A percentile compares a stretch with the other conserved stretches of the same genome.
phyloP scores from a whole-genome alignment of 2,113 vertebrate genomes.

The Ivindomyrus marchei region DNA sequence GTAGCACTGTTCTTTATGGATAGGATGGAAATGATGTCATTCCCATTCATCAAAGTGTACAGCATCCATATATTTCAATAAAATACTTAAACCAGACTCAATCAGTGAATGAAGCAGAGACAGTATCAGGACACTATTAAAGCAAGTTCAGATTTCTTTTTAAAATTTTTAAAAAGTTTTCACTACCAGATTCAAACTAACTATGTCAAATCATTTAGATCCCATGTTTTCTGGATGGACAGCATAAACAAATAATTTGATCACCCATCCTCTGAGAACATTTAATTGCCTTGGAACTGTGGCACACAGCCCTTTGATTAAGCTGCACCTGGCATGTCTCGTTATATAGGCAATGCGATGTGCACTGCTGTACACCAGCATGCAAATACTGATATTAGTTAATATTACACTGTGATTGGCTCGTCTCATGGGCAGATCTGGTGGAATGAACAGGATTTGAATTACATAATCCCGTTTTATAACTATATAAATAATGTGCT shows the following conservation, averaged over 20 bases:
- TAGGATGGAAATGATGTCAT: background rate
- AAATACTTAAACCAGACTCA: background rate
- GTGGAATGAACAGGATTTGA: background rate
- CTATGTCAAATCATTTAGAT: background rate
- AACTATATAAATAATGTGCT: background rate
- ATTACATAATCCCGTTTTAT: background rate
- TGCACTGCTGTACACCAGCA: background rate
- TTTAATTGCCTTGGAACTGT: slow-evolving; percentile 58
- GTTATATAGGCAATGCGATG: slow-evolving; percentile 9
- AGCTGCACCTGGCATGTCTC: slow-evolving; percentile 43
- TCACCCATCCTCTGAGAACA: slow-evolving; percentile 48
- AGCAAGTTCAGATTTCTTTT: background rate
- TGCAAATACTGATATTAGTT: background rate
- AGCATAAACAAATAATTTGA: slow-evolving; percentile 26
- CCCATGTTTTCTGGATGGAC: slow-evolving; percentile 17
- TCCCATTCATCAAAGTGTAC: background rate
- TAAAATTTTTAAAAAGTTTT: background rate
- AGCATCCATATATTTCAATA: background rate
- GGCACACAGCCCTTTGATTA: slow-evolving; percentile 50
- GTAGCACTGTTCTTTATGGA: background rate
- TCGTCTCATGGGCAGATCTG: background rate
- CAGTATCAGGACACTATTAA: background rate
- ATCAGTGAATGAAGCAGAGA: background rate
- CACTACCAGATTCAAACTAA: background rate
- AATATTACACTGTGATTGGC: background rate